These are phyloP conservation scores for Abrostola triplasia DNA, from an alignment of 2,888 invertebrate genomes.

Conservation along the genomic window DNA sequence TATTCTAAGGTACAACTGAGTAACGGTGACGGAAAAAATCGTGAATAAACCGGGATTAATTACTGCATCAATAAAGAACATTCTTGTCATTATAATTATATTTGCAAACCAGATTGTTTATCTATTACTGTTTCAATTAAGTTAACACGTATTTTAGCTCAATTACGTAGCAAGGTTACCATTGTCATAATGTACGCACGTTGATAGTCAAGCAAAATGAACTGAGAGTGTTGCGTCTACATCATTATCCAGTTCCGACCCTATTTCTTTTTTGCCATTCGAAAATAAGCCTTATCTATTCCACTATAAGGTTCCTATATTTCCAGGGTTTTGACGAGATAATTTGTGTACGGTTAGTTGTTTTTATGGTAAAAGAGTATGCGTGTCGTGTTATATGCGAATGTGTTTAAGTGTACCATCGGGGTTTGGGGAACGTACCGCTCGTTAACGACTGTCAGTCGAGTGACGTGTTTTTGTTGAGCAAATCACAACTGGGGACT, in stretches of 20 bases:
- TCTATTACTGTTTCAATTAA: not conserved
- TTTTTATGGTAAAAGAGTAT: constrained; percentile 69
- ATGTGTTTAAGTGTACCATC: constrained; percentile 34
- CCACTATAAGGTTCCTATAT: constrained; percentile 5
- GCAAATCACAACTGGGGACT: not conserved
- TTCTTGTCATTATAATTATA: no score
- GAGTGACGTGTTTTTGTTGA: constrained; percentile 15
- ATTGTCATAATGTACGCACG: constrained; percentile 11
- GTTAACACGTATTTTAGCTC: not conserved
- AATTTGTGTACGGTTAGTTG: constrained; percentile 68
- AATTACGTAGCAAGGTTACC: constrained; percentile 2
- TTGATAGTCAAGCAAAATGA: constrained; percentile 61
- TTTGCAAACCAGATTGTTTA: not conserved
- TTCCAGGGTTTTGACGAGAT: constrained; percentile 26
- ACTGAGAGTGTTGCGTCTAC: constrained; percentile 68
- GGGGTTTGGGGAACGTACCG: constrained; percentile 22
- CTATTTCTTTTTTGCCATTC: constrained; percentile 48
- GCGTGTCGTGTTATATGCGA: constrained; percentile 55
- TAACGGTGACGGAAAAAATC: no score
- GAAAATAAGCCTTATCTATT: constrained; percentile 5
- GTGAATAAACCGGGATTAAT: no score
- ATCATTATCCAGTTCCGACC: constrained; percentile 73
- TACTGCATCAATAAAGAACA: no score
- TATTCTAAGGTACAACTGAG: no score
- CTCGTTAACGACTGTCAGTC: constrained; percentile 41